These are phyloP conservation scores for Myodes glareolus DNA, from an alignment of 2,113 vertebrate genomes.

Conservation along the genomic window DNA sequence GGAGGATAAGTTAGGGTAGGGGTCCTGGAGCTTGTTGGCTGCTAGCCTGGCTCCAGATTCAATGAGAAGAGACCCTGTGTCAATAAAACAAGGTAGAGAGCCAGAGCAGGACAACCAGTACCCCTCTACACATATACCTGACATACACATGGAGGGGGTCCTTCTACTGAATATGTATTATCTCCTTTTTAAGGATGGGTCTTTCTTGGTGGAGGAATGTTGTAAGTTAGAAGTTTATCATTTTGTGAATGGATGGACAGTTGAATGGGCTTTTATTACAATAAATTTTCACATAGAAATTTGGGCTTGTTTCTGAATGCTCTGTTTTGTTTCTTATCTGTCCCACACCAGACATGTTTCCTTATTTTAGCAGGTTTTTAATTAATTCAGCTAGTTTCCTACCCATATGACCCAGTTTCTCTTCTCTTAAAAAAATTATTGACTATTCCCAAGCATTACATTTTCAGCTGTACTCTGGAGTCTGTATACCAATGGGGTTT, in stretches of 20 bases:
- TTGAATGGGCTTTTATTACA: background rate
- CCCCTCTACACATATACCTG: too few species aligned
- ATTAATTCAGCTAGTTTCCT: background rate
- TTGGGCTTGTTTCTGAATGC: conserved; percentile 9
- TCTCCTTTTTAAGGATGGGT: background rate
- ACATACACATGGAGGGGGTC: too few species aligned
- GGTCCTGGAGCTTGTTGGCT: background rate
- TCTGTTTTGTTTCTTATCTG: background rate
- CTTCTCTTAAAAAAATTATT: conserved; percentile 20
- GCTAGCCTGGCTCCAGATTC: background rate
- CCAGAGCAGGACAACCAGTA: background rate
- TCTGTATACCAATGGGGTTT: background rate
- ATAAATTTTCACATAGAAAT: background rate
- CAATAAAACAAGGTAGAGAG: background rate
- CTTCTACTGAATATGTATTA: background rate
- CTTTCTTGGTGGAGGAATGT: background rate
- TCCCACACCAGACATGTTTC: background rate
- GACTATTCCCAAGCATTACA: conserved; percentile 9
- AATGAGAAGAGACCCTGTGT: background rate
- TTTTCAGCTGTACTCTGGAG: conserved; percentile 16
- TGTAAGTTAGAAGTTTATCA: background rate
- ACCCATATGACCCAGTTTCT: background rate
- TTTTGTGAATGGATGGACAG: background rate
- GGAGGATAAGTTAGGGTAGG: background rate
- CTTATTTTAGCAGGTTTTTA: conserved; percentile 16